Conservation (phyloP, 2,797 vertebrate genomes). For the Pyrocephalus nanus region DNA sequence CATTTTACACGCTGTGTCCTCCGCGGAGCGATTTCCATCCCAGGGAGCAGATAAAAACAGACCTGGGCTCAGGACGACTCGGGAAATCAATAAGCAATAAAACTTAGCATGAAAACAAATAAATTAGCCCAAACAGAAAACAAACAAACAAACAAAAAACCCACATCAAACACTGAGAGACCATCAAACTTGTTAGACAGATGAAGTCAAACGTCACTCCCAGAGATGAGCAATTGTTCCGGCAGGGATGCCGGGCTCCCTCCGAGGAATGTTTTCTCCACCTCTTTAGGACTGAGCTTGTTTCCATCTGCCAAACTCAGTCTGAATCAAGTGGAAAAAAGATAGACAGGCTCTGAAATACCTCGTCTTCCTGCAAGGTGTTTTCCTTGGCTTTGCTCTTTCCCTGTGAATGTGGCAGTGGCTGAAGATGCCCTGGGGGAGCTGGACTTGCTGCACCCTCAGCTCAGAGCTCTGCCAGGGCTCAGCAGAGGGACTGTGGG, state of each 20-base stretch:
- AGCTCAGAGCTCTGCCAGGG: accelerated
- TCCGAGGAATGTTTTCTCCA: background rate
- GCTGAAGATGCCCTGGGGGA: background rate
- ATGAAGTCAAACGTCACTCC: conserved; percentile 26
- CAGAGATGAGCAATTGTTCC: background rate
- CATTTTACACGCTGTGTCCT: background rate
- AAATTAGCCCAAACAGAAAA: conserved; percentile 38
- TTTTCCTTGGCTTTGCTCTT: background rate
- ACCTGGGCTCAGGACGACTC: background rate
- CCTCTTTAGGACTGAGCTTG: conserved; percentile 5
- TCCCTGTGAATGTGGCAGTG: background rate
- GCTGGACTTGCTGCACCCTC: accelerated
- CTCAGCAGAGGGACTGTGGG: background rate
- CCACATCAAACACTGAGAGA: background rate
- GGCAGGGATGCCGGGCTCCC: background rate
- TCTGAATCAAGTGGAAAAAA: background rate
- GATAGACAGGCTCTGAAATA: background rate
- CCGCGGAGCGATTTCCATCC: background rate
- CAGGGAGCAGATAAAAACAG: conserved; percentile 46
- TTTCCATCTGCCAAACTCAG: conserved; percentile 39
- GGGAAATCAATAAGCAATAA: conserved; percentile 65
- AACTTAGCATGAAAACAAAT: conserved; percentile 53
- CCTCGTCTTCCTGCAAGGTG: background rate
- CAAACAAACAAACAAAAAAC: background rate
- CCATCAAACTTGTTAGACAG: background rate